Evolutionary conservation across 2,113 vertebrate genomes (phyloP).

Genomic region (Lichenostomus cassidix): DNA sequence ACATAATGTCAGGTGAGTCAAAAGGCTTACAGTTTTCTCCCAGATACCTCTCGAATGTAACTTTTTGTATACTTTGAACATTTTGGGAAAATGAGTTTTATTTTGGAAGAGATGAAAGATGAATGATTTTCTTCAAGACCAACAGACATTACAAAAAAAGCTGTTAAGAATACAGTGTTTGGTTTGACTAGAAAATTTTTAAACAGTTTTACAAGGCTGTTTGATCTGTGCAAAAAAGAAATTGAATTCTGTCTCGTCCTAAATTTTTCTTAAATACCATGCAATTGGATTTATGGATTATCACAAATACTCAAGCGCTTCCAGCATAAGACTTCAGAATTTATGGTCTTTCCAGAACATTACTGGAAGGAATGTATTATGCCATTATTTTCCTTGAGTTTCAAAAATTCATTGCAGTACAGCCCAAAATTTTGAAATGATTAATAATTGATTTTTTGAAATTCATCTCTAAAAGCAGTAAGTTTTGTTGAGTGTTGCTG

Average conservation of each 20-base stretch:
- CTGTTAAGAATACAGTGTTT: not conserved
- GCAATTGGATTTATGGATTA: not conserved
- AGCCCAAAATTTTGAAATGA: not conserved
- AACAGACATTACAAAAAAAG: not conserved
- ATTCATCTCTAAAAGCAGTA: not conserved
- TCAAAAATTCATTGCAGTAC: not conserved
- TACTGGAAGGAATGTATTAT: not conserved
- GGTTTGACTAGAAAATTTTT: not conserved
- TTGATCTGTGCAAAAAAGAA: not conserved
- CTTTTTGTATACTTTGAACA: not conserved
- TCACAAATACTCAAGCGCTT: not conserved
- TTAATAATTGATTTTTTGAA: not conserved
- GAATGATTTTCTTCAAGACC: not conserved
- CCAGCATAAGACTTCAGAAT: not conserved
- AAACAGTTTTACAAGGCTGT: not conserved
- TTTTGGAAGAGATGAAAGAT: not conserved
- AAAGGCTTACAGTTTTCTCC: not conserved
- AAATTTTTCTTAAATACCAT: not conserved
- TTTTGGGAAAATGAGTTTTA: not conserved
- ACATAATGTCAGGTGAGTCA: constrained; percentile 67
- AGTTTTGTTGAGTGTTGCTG: not conserved
- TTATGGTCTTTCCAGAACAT: not conserved
- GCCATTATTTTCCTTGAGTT: not conserved
- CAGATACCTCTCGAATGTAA: not conserved
- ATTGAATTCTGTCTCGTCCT: not conserved